Evolutionary conservation across 2,888 invertebrate genomes (phyloP).

Genomic region (Ophonus ardosiacus): DNA sequence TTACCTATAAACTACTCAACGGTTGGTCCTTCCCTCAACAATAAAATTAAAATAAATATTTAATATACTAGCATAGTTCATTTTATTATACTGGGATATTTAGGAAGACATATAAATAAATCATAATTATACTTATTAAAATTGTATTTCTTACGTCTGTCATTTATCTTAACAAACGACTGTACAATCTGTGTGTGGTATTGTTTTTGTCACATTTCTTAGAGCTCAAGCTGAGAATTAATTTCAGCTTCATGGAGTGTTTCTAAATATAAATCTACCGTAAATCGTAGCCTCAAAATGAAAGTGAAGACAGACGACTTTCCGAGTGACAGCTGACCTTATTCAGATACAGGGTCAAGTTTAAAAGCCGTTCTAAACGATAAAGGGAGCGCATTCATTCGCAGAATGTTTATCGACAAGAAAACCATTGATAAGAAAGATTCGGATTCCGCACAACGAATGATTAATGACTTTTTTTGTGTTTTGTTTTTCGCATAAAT

Average conservation of each 20-base stretch:
- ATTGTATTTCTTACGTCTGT: background rate
- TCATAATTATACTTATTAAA: too few relatives aligned
- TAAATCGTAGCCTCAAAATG: conserved; percentile 8
- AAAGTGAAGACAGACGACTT: conserved; percentile 24
- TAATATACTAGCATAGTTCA: too few relatives aligned
- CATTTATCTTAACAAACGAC: background rate
- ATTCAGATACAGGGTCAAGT: conserved; percentile 16
- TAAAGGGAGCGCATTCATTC: background rate
- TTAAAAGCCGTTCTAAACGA: background rate
- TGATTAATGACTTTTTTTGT: background rate
- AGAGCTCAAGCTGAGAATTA: background rate
- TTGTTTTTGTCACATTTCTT: conserved; percentile 15
- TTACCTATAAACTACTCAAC: too few relatives aligned
- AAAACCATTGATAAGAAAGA: background rate
- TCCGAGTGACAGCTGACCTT: background rate
- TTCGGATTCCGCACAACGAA: background rate
- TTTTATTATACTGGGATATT: too few relatives aligned
- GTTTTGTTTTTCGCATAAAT: too few relatives aligned
- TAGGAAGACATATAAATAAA: too few relatives aligned
- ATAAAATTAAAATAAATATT: too few relatives aligned
- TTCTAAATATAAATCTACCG: conserved; percentile 39
- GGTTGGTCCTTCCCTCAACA: too few relatives aligned
- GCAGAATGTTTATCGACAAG: background rate
- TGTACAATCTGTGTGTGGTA: background rate
- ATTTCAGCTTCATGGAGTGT: conserved; percentile 42